A percentile compares a stretch with the other conserved stretches of the same genome.
These are phyloP conservation scores for Rousettus madagascariensis DNA, from an alignment of 2,797 vertebrate species.

Conservation along the genomic window DNA sequence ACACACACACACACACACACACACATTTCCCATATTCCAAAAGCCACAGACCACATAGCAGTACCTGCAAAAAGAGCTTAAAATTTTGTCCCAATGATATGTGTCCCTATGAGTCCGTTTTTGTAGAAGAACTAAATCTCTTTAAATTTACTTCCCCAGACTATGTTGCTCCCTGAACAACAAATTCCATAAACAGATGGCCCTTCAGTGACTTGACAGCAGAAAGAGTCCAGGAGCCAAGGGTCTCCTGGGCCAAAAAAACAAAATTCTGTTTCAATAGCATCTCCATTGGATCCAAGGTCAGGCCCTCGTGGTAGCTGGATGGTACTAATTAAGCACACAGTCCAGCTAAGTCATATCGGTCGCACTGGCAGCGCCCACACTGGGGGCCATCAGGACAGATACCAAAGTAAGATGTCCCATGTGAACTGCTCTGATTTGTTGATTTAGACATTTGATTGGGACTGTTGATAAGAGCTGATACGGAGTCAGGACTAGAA, in stretches of 20 bases:
- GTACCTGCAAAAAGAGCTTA: background rate
- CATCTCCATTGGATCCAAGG: background rate
- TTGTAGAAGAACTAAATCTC: background rate
- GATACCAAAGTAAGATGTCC: background rate
- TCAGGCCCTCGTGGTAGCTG: background rate
- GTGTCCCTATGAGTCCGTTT: background rate
- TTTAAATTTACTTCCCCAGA: background rate
- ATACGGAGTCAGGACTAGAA: background rate
- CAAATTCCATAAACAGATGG: slow-evolving; percentile 64
- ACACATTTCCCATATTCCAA: background rate
- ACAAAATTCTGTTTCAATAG: slow-evolving; percentile 33
- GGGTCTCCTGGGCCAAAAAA: background rate
- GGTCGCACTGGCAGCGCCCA: background rate
- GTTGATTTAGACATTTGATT: slow-evolving; percentile 8
- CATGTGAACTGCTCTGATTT: background rate
- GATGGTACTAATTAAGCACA: background rate
- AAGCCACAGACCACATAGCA: background rate
- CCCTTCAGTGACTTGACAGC: slow-evolving; percentile 40
- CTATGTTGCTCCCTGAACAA: slow-evolving; percentile 6
- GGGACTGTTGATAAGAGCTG: slow-evolving; percentile 5
- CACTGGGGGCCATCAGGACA: background rate
- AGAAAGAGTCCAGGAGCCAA: slow-evolving; percentile 60
- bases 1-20: background rate
- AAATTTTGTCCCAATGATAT: background rate
- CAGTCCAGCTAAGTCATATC: background rate